Base-by-base conservation (phyloP, 2,113 vertebrate species). In the Agapornis roseicollis region DNA sequence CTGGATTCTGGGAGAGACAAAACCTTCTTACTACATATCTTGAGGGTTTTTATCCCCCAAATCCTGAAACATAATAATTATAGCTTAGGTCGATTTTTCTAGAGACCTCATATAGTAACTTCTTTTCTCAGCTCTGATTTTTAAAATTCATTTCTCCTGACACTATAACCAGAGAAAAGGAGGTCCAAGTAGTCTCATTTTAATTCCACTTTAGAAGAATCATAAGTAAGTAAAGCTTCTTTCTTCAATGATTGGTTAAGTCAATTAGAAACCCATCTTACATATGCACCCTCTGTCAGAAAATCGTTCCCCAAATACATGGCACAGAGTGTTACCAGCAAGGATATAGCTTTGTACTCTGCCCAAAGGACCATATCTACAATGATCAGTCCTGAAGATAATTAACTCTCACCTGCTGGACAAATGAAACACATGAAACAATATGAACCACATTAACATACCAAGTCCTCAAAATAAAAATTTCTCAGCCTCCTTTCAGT, bases 1-100 rank as follows among this genome's bases (percentile, higher is more conserved):
- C 50, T 66, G 65, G 85, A 91, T 96, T 94, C 80, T 77, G 72
- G 78, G 35, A 93, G 65, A 82, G 90, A 85, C 60, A 86, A 93
- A 91, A 88, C 20, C 50, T 91, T 50, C 55, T 66, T 78, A 70
- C n/a, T 89, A 88, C 29, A 44, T 29, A 80, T 69, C 71, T 80
- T 31, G 4, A 53, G 27, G 15, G 16, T 73, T 80, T 80, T 80
- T 80, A 33, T 29, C 22, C 69, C 65, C 2, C 2, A 94, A 90
- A 69, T 41, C 33, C 29, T 87, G 81, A 89, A 91, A 93, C 10
- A 79, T 72, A 88, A 72, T 89, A 55, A 94, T 93, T 89, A 94
- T 37, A 82, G 47, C 85, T 91, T 53, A 88, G 66, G 35, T 46
- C 10, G 10, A 17, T 17, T 41, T 44, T 33, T 56, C 39, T 28